These are phyloP conservation scores for Linhomoeus sp. DNA, from an alignment of 2,888 invertebrate species.

Conservation along the genomic window DNA sequence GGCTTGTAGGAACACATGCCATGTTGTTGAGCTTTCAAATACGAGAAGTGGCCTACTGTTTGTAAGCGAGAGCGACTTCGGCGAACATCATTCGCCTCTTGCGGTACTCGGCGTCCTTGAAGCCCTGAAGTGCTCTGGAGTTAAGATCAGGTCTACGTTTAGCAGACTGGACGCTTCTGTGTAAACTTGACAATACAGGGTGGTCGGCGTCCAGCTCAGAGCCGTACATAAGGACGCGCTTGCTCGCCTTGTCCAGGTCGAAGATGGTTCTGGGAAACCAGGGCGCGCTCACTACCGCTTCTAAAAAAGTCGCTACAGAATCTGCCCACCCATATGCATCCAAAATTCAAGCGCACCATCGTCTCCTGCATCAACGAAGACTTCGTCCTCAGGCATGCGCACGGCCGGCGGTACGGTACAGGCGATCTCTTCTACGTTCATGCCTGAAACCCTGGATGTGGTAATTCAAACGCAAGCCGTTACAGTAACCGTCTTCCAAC, in stretches of 20 bases:
- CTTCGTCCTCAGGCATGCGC: constrained; percentile 47
- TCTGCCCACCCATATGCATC: background rate
- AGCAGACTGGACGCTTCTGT: constrained; percentile 5
- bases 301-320: constrained; percentile 9
- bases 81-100: constrained; percentile 76
- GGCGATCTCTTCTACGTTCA: background rate
- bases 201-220: constrained; percentile 87
- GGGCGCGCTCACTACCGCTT: constrained; percentile 75
- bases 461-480: background rate
- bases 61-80: constrained; percentile 77
- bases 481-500: background rate
- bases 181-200: constrained; percentile 40
- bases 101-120: constrained; percentile 80
- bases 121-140: constrained; percentile 45
- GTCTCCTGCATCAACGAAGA: constrained; percentile 50
- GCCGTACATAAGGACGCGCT: constrained; percentile 91
- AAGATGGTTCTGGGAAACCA: constrained; percentile 92
- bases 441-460: constrained; percentile 10
- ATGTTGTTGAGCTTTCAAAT: constrained; percentile 4
- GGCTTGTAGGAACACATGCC: background rate
- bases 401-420: background rate
- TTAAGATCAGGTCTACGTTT: constrained; percentile 8
- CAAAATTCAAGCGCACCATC: background rate
- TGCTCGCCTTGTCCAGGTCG: constrained; percentile 81
- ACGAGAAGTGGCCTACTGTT: constrained; percentile 68